Evolutionary conservation across 2,113 vertebrate species (phyloP), one percentile per base, ranked within the genome.

Genomic region (Xiphorhynchus elegans): DNA sequence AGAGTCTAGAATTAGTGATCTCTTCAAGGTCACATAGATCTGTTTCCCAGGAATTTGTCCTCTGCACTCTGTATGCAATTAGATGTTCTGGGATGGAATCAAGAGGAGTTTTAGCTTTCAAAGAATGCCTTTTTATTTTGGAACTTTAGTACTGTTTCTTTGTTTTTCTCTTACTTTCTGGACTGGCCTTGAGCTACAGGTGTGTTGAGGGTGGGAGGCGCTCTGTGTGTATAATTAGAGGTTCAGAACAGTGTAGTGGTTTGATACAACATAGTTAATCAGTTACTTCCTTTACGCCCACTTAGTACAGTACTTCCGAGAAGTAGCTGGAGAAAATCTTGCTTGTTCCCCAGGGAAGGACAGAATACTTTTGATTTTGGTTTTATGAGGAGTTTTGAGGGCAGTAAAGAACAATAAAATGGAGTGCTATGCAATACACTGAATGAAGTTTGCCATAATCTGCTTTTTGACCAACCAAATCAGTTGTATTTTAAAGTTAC

Each of bases 191-290:
- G 35, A 87, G 7, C 17, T 69, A 37, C 14, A 31, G 29, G 4
- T 4, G 0, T 74, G 16, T 82, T n/a, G 33, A 1, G 17, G 2
- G 2, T 3, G 10, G 23, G 12, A 67, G 53, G 7, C 1, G 0
- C 1, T 0, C 5, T 68, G 6, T 68, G n/a, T 1, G 1, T 52
- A 4, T n/a, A 25, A 29, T 52, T 72, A 35, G 26, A 46, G 28
- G 9, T 60, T 90, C 52, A 69, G 63, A 33, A 17, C 15, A 37
- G 9, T 37, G 17, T 26, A 60, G n/a, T 55, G 21, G 9, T 79
- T 66, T 60, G 7, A 31, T 55, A 3, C 5, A 47, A 59, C 3
- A 19, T 33, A 29, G 24, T 50, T 87, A 35, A 24, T 46, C 40
- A 64, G 7, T 37, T 85, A 24, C 42, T 90, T 33, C 8, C 8